Conservation (phyloP, 64 coral and sea anemone species). For the Pocillopora verrucosa region DNA sequence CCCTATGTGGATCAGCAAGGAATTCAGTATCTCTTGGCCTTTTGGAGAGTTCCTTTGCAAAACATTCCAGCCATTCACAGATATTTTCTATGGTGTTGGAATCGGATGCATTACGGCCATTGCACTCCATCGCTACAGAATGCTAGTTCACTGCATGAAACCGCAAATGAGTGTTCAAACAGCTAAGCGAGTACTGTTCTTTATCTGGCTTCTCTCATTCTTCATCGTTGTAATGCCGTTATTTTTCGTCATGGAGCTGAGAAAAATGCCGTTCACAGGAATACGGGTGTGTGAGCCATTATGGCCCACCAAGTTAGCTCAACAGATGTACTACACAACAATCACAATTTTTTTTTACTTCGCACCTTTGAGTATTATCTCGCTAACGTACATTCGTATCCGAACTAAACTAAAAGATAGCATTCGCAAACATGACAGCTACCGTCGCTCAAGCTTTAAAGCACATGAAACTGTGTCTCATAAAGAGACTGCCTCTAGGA, state of each 20-base stretch:
- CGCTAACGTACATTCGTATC: conserved; percentile 63
- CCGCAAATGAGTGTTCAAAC: conserved; percentile 50
- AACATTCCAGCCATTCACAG: conserved; percentile 41
- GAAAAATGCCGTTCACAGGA: background rate
- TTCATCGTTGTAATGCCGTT: conserved; percentile 53
- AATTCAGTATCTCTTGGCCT: conserved; percentile 74
- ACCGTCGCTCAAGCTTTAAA: conserved; percentile 7
- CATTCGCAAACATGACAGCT: conserved; percentile 39
- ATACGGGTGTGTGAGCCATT: conserved; percentile 6
- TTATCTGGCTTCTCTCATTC: conserved; percentile 69
- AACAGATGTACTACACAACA: conserved; percentile 26
- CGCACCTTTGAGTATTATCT: conserved; percentile 51
- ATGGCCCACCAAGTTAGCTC: conserved; percentile 35
- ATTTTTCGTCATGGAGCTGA: conserved; percentile 72
- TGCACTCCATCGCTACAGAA: conserved; percentile 73
- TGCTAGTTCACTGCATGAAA: conserved; percentile 68
- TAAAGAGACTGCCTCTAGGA: conserved; percentile 2
- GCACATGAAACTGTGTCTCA: background rate
- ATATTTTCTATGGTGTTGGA: conserved; percentile 62
- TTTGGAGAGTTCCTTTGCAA: conserved; percentile 70
- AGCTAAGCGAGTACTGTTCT: conserved; percentile 59
- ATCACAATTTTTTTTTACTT: conserved; percentile 36
- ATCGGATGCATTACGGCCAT: conserved; percentile 78
- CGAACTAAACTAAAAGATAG: conserved; percentile 35
- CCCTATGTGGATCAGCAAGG: conserved; percentile 44